Conservation (phyloP, 2,888 invertebrate genomes). For the Morpho achilles region DNA sequence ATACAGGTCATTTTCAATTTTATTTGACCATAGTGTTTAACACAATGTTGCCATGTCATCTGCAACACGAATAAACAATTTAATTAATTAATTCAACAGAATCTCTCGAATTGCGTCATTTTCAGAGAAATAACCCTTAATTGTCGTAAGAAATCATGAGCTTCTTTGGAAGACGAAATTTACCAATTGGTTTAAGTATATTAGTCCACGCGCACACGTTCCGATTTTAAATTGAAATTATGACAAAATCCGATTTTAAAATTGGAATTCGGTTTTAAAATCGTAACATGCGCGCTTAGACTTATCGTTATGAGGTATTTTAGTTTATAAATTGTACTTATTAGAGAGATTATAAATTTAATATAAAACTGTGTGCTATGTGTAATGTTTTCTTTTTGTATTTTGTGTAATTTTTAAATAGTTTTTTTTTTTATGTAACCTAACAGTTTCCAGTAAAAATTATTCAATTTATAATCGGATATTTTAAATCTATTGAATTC, state of each 20-base stretch:
- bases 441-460: too few species aligned
- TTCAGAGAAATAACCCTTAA: not conserved
- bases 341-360: slow-evolving; percentile 1
- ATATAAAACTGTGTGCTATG: not conserved
- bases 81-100: too few species aligned
- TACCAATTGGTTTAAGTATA: slow-evolving; percentile 11
- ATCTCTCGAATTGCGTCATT: not conserved
- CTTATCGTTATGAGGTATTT: slow-evolving; percentile 2
- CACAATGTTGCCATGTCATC: too few species aligned
- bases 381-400: too few species aligned
- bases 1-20: too few species aligned
- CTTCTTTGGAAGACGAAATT: slow-evolving; percentile 14
- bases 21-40: too few species aligned
- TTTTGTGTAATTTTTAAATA: too few species aligned
- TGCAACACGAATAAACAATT: too few species aligned
- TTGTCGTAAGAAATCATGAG: slow-evolving; percentile 15
- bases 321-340: slow-evolving; percentile 8
- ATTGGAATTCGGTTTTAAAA: not conserved
- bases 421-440: too few species aligned
- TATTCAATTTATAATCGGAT: too few species aligned
- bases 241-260: slow-evolving; percentile 1
- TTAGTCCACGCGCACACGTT: slow-evolving; percentile 6
- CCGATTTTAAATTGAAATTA: not conserved
- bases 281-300: slow-evolving; percentile 4
- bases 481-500: too few species aligned